Evolutionary conservation across 2,888 invertebrate species (phyloP).

Genomic region (Parnassius apollo): DNA sequence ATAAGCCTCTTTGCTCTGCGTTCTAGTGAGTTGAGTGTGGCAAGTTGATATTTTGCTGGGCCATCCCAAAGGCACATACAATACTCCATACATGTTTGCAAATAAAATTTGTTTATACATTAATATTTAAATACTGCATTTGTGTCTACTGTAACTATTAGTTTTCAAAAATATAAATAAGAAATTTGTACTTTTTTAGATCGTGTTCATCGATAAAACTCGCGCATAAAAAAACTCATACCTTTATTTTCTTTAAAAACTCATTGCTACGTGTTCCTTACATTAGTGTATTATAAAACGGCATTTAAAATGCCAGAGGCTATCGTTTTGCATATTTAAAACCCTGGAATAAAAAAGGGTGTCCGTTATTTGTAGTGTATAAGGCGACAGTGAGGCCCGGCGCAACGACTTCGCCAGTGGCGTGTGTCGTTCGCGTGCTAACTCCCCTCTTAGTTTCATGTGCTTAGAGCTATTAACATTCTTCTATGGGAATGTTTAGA

Average conservation of each 20-base stretch:
- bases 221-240: too few relatives aligned
- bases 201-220: too few relatives aligned
- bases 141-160: too few relatives aligned
- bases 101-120: too few relatives aligned
- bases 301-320: constrained; percentile 1
- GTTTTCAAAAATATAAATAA: too few relatives aligned
- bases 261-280: neutral
- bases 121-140: too few relatives aligned
- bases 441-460: constrained; percentile 56
- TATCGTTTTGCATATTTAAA: constrained; percentile 10
- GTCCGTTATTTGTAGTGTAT: neutral
- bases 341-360: constrained; percentile 3
- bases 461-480: constrained; percentile 75
- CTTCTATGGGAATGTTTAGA: constrained; percentile 74
- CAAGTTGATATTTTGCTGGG: too few relatives aligned
- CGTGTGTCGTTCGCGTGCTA: constrained; percentile 66
- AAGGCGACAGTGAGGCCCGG: constrained; percentile 7
- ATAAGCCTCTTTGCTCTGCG: too few relatives aligned
- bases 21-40: too few relatives aligned
- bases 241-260: neutral
- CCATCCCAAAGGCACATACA: too few relatives aligned
- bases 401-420: constrained; percentile 34
- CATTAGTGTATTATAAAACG: neutral
- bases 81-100: too few relatives aligned
- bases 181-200: too few relatives aligned